Conservation (phyloP, 2,113 vertebrate genomes). For the Caloenas nicobarica region DNA sequence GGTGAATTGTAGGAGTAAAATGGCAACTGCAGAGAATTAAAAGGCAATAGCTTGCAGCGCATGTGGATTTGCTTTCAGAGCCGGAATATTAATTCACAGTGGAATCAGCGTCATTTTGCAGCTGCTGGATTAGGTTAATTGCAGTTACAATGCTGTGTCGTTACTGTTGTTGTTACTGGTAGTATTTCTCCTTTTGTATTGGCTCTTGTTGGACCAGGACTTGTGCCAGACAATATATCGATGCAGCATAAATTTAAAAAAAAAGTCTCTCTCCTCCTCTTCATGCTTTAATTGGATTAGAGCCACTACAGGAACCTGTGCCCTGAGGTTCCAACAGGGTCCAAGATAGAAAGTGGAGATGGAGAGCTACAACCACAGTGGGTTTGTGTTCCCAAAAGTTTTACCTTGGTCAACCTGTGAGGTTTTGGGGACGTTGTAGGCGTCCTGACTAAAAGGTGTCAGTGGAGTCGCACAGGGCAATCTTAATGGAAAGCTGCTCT, state of each 20-base stretch:
- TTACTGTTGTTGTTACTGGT: background rate
- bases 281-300: background rate
- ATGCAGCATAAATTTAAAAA: rapidly evolving
- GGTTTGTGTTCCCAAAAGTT: background rate
- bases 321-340: background rate
- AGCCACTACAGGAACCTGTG: background rate
- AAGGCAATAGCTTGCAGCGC: background rate
- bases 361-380: background rate
- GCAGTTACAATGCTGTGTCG: background rate
- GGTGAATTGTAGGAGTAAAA: background rate
- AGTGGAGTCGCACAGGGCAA: rapidly evolving
- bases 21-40: background rate
- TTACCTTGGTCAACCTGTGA: rapidly evolving
- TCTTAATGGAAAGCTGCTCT: background rate
- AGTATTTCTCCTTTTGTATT: background rate
- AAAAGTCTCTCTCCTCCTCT: background rate
- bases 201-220: background rate
- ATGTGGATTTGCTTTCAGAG: background rate
- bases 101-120: background rate
- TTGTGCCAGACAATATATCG: background rate
- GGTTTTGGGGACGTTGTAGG: background rate
- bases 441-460: background rate
- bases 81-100: background rate
- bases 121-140: background rate
- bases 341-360: background rate